Conservation (phyloP, 1,140 invertebrate species). For the Teleopsis dalmanni region DNA sequence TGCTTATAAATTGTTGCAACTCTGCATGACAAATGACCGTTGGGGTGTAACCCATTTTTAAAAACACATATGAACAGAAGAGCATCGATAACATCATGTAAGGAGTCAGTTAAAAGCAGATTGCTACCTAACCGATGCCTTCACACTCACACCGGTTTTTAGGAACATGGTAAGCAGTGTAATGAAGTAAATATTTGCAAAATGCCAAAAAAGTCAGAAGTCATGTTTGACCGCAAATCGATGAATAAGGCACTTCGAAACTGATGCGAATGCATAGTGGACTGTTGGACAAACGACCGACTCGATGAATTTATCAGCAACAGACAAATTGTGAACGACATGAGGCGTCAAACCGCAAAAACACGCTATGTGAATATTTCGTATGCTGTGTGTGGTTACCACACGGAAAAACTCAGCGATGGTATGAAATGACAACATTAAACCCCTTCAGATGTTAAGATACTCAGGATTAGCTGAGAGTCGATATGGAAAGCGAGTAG, state of each 20-base stretch:
- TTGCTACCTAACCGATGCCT: background rate
- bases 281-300: background rate
- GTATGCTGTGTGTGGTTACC: constrained; percentile 7
- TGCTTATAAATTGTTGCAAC: constrained; percentile 14
- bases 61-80: constrained; percentile 1
- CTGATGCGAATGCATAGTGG: no score
- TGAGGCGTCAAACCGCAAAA: constrained; percentile 7
- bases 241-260: no score
- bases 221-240: constrained; percentile 27
- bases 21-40: background rate
- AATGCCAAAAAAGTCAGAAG: constrained; percentile 35
- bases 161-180: background rate
- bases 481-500: no score
- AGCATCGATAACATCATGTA: no score
- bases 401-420: background rate
- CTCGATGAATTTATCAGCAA: background rate
- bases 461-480: no score
- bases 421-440: no score
- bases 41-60: no score
- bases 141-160: constrained; percentile 8
- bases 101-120: no score
- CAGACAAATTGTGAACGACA: background rate
- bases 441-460: no score
- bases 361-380: constrained; percentile 9
- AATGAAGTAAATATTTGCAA: constrained; percentile 7